Evolutionary conservation across 2,113 vertebrate species (phyloP).

Genomic region (Pyxicephalus adspersus): DNA sequence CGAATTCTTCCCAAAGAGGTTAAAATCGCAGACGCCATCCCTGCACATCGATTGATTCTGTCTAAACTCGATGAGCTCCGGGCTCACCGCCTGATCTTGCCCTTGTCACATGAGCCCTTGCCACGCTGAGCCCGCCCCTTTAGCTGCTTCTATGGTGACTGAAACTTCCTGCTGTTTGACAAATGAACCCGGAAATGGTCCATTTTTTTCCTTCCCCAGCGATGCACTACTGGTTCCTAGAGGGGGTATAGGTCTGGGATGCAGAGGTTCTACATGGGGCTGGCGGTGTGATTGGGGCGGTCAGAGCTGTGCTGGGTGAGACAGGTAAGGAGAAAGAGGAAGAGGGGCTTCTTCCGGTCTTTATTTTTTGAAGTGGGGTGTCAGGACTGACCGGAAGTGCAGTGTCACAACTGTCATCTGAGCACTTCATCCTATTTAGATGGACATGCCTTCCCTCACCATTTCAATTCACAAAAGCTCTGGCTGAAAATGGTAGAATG

Average conservation of each 20-base stretch:
- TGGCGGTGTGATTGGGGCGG: neutral
- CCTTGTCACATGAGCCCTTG: no score
- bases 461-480: no score
- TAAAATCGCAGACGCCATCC: neutral
- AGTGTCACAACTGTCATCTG: neutral
- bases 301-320: neutral
- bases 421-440: neutral
- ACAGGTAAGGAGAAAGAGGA: no score
- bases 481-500: no score
- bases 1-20: neutral
- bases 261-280: neutral
- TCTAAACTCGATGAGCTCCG: neutral
- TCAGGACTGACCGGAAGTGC: neutral
- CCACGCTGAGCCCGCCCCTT: neutral
- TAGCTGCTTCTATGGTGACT: neutral
- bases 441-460: neutral
- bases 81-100: neutral
- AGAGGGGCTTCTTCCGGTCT: neutral
- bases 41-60: neutral
- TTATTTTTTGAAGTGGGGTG: neutral
- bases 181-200: neutral
- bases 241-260: neutral
- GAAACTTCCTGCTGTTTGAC: neutral
- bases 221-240: conserved; percentile 25
- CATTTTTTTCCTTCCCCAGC: neutral